Percentiles rank a stretch among this genome's conserved stretches.
These are phyloP conservation scores for Recurvirostra avosetta DNA, from an alignment of 2,113 vertebrate species.

Conservation along the genomic window DNA sequence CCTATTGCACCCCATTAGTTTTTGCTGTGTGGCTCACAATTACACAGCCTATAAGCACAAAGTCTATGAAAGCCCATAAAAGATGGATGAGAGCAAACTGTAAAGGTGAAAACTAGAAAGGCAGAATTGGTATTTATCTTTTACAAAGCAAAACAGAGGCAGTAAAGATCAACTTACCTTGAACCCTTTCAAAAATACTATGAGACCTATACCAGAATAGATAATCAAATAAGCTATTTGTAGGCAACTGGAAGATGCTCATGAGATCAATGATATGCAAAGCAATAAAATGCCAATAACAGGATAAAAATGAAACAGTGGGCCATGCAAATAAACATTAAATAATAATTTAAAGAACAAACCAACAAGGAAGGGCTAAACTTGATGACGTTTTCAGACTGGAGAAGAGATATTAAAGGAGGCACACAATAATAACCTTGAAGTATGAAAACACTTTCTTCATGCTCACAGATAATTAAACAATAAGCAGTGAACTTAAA, in stretches of 20 bases:
- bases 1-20: neutral
- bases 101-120: conserved; percentile 1
- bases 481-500: neutral
- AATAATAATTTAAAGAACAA: neutral
- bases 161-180: neutral
- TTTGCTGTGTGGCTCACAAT: neutral
- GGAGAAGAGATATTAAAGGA: neutral
- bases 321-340: neutral
- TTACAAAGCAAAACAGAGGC: neutral
- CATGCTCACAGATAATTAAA: neutral
- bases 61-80: neutral
- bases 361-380: neutral
- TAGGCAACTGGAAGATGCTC: neutral
- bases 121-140: neutral
- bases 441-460: neutral
- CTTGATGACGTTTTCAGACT: neutral
- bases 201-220: neutral
- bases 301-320: neutral
- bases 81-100: neutral
- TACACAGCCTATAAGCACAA: neutral
- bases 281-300: neutral
- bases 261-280: neutral
- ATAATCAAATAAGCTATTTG: neutral
- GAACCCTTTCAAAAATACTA: conserved; percentile 1
- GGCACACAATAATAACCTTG: neutral